Base-by-base conservation (phyloP, 2,797 vertebrate genomes). In the Coregonus ussuriensis region DNA sequence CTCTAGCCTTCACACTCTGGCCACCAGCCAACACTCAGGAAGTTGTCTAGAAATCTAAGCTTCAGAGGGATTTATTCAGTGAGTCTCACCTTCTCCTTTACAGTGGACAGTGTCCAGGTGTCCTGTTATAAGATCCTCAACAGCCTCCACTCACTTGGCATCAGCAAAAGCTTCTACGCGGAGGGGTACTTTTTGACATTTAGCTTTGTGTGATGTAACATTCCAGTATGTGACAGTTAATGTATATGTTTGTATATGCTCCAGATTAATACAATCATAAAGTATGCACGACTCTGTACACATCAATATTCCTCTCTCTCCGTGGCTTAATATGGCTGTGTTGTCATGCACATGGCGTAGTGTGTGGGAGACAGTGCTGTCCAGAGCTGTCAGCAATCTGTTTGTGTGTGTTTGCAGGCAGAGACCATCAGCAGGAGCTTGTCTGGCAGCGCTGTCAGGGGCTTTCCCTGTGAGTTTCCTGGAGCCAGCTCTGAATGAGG, bases 381-480 rank as follows among this genome's bases (percentile, higher is more conserved):
- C 21, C 18, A 13, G 29, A 66, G 21, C 3, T 4, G 13, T 66
- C 63, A 13, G 21, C 21, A 37, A 41, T 53, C 11, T 71, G n/a
- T 52, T 9, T 52, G 18, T 54, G 29, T 53, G 71, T 54, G 13
- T 29, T 74, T 70, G 47, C 83, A 99, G 98, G 82, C 96, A 97
- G 80, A 91, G 96, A 52, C 91, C 94, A 41, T 94, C 95, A 2
- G 84, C 96, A 31, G 98, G 97, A 37, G 94, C 96, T 83, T 99
- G 98, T 87, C 90, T 99, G 18, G 95, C 97, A 33, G 96, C 97
- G 54, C 93, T 99, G 82, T 93, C 96, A 14, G 94, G 93, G 62
- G 95, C 96, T 69, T 96, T 99, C 78, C 98, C 98, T 1, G 95
- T 98, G 16, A 96, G 96, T 47, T 98, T 98, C 92, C 91, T 99